Evolutionary conservation across 1,140 invertebrate species (phyloP), one percentile per base, ranked within the genome.

Genomic region (Araneus ventricosus): DNA sequence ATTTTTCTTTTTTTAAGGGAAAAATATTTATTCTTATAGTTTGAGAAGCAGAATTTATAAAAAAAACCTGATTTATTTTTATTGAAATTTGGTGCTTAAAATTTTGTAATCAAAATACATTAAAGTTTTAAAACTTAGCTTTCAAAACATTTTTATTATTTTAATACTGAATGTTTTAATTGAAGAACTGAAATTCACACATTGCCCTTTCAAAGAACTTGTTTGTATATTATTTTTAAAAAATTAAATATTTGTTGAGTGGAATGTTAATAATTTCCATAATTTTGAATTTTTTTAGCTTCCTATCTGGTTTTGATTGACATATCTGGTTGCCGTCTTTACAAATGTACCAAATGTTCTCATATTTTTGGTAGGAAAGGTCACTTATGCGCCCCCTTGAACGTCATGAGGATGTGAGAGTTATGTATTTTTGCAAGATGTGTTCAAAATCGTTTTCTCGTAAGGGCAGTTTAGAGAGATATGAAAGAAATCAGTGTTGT

Each of bases 341-440:
- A 52, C 30, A 80, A 39, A 30, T 84, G 82, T 30, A 4, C 82
- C 41, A 57, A 84, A 84, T 84, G 82, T 27, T 52, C 27, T 84
- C 39, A 27, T 3, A 34, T 27, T 27, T 84, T 84, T 30, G 14
- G 39, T 34, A 41, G 6, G 4, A 84, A 84, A 57, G 10, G 1
- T 34, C 24, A 57, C 45, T 41, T 84, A 27, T 30, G 24, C 82
- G 41, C n/a, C 82, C 52, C 27, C 34, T 84, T n/a, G 8, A 84
- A 24, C 27, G 17, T 24, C 82, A 84, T 52, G 30, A 84, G n/a
- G 82, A 84, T 52, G 45, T 82, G 7, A 41, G 20, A 27, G 37
- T 41, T n/a, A n/a, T 52, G 82, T 17, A 52, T 57, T 17, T n/a
- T 52, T 84, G 82, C 30, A 84, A 6, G 14, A 8, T 34, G 3